Base-by-base conservation (phyloP, 1,140 invertebrate genomes). In the Odontomachus brunneus region DNA sequence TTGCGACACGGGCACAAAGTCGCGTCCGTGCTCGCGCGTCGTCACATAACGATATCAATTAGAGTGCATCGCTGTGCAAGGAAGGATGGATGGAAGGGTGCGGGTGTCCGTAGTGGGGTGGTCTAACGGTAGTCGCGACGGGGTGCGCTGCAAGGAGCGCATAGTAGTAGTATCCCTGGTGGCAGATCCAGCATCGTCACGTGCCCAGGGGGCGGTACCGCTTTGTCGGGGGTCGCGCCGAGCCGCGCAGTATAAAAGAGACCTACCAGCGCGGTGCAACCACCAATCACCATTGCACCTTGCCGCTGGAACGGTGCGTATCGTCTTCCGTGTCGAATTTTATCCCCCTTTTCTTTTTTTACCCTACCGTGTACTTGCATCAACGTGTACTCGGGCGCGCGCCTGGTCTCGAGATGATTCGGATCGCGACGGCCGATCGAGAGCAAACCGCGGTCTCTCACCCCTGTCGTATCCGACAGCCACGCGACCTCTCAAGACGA, bases 201-300 rank as follows among this genome's bases (percentile, higher is more conserved):
- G 88, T 88, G 87, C 71, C 86, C 73, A 88, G 87, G 89, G 86
- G 89, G 89, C 85, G 89, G 86, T 80, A 88, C 84, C 84, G 82
- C 80, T 89, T 90, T 84, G 83, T 89, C 88, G 82, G 84, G 84
- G 67, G 49, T 71, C 57, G 72, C 71, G 53, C 55, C 48, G 33
- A 69, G 80, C 65, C 62, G 84, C 53, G 60, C 65, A 82, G 86
- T 90, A 90, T 89, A 90, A 90, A 90, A 90, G 88, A 89, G 85
- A 84, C 72, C 82, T 87, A 71, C 51, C 87, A 86, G 62, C 67
- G 85, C 67, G 85, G 84, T 89, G 83, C 87, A 89, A 87, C 85
- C 80, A 84, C 89, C 89, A 87, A 90, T 88, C 88, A 90, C 86
- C 85, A 74, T 89, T 88, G 82, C 86, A 87, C 83, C 84, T 89